A percentile compares a stretch with the other conserved stretches of the same genome.
Evolutionary conservation across 2,888 invertebrate species (phyloP).

Genomic region (Prosopocoilus inquinatus): DNA sequence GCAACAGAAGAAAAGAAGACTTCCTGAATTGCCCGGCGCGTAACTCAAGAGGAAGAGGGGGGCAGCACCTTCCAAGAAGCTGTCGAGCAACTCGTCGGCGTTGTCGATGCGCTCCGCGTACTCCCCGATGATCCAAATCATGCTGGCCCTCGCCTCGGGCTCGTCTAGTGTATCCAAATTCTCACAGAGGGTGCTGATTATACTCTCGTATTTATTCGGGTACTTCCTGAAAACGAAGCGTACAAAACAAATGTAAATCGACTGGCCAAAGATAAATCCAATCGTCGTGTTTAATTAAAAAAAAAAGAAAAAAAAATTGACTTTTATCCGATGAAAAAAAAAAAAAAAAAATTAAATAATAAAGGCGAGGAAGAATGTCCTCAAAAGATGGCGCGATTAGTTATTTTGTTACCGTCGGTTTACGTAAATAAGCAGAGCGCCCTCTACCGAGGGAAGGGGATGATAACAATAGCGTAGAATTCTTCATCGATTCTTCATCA

Average conservation of each 20-base stretch:
- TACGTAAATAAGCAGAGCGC: too few species aligned
- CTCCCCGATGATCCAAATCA: constrained; percentile 96
- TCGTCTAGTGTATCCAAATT: constrained; percentile 98
- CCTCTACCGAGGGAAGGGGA: too few species aligned
- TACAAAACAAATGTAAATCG: too few species aligned
- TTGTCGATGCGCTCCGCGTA: constrained; percentile 99
- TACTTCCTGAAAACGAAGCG: too few species aligned
- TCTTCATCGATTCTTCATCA: too few species aligned
- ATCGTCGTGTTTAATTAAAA: too few species aligned
- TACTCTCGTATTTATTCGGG: constrained; percentile 99
- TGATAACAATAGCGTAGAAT: too few species aligned
- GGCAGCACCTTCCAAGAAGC: constrained; percentile 88
- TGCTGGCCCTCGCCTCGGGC: constrained; percentile 97
- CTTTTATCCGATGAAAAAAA: constrained; percentile 39
- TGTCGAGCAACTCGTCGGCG: constrained; percentile 96
- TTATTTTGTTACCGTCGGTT: too few species aligned
- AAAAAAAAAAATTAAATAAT: neutral
- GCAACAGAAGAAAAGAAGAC: neutral
- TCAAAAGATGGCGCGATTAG: too few species aligned
- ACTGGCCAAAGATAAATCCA: too few species aligned
- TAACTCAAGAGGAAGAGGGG: neutral
- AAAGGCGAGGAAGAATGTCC: neutral
- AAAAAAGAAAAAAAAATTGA: too few species aligned
- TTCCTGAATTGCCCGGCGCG: neutral
- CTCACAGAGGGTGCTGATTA: constrained; percentile 98